Evolutionary conservation across 2,888 invertebrate species (phyloP).

Genomic region (Mystacides longicornis): DNA sequence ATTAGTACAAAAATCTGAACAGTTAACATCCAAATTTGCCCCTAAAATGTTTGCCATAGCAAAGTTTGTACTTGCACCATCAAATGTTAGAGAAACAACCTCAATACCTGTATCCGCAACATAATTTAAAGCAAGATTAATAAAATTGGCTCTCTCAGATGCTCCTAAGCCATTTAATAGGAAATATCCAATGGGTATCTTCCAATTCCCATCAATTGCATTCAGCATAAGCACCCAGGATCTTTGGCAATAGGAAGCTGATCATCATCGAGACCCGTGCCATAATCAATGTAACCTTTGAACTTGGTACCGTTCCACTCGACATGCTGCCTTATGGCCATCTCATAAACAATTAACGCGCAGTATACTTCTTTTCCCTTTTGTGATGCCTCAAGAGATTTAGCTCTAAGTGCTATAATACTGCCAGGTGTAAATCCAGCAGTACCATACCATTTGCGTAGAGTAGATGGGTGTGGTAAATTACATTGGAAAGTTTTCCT

Average conservation of each 20-base stretch:
- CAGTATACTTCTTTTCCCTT: background rate
- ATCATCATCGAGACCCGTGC: background rate
- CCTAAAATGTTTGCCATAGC: conserved; percentile 3
- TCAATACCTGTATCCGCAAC: background rate
- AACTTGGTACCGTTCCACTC: background rate
- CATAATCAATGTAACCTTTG: conserved; percentile 1
- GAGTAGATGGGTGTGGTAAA: background rate
- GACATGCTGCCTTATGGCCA: background rate
- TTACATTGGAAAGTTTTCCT: background rate
- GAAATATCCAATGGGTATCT: conserved; percentile 1
- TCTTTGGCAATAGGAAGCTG: conserved; percentile 2
- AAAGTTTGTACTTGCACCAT: background rate
- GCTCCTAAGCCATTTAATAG: background rate
- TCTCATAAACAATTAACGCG: background rate
- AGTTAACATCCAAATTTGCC: background rate
- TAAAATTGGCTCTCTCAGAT: background rate
- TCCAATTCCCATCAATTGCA: background rate
- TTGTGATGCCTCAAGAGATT: no score
- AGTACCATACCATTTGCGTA: background rate
- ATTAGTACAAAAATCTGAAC: background rate
- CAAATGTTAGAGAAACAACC: background rate
- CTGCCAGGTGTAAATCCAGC: no score
- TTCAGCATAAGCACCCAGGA: background rate
- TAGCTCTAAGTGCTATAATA: no score
- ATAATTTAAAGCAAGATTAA: background rate